Evolutionary conservation across 35 echinoderm and acorn worm species (phyloP).

Genomic region (Diadema setosum): DNA sequence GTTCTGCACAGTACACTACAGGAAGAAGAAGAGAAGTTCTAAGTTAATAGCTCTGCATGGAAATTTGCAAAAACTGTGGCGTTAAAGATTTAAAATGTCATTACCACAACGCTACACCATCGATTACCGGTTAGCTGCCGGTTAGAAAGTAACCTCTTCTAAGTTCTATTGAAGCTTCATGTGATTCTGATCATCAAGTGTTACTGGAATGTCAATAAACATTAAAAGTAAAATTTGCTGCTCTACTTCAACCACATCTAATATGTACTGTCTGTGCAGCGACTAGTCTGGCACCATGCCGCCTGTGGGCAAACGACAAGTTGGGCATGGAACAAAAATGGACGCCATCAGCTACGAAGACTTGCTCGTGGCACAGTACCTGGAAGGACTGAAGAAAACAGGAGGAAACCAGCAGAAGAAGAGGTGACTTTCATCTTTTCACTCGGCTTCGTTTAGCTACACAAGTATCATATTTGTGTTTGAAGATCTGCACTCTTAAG

Average conservation of each 20-base stretch:
- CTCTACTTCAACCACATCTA: neutral
- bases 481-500: too few relatives aligned
- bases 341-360: slow-evolving; percentile 95
- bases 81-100: too few relatives aligned
- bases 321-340: slow-evolving; percentile 17
- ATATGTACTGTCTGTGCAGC: neutral
- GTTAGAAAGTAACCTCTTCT: too few relatives aligned
- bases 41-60: too few relatives aligned
- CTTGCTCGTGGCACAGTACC: slow-evolving; percentile 84
- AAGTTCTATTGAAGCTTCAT: neutral
- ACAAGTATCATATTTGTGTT: too few relatives aligned
- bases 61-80: too few relatives aligned
- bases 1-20: too few relatives aligned
- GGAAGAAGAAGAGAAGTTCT: too few relatives aligned
- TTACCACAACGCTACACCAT: too few relatives aligned
- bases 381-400: slow-evolving; percentile 78
- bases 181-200: neutral
- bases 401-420: slow-evolving; percentile 33
- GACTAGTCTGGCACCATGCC: neutral
- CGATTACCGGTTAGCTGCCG: too few relatives aligned
- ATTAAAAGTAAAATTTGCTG: neutral
- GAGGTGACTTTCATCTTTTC: slow-evolving; percentile 60
- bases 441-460: too few relatives aligned
- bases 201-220: neutral
- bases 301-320: neutral